Conservation (phyloP, 1,140 invertebrate genomes). For the Pseudachorutes palmiensis region DNA sequence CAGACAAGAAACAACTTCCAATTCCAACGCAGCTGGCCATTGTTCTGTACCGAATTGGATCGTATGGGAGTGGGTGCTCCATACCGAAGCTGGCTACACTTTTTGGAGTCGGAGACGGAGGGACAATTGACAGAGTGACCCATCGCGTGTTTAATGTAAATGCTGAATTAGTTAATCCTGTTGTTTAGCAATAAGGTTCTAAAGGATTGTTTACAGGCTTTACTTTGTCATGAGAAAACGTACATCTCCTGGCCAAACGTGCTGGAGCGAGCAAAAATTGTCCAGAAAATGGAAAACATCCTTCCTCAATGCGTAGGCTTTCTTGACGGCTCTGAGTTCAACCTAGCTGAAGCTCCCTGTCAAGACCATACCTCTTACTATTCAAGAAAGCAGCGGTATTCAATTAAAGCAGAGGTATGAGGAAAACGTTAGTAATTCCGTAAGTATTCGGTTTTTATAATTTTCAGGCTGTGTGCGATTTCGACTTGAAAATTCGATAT, state of each 20-base stretch:
- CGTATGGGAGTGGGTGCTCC: not conserved
- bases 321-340: constrained; percentile 19
- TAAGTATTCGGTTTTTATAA: not conserved
- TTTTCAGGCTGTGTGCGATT: constrained; percentile 21
- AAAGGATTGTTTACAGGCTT: not conserved
- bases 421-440: not conserved
- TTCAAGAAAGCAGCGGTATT: constrained; percentile 18
- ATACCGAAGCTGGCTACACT: not conserved
- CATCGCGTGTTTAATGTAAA: constrained; percentile 8
- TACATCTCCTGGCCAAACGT: constrained; percentile 13
- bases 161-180: not conserved
- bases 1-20: not conserved
- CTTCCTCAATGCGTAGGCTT: constrained; percentile 22
- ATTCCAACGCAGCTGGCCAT: not conserved
- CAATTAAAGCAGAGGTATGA: too few species aligned
- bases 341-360: constrained; percentile 14
- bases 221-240: not conserved
- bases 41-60: not conserved
- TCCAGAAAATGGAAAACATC: not conserved
- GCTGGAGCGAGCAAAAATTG: constrained; percentile 1
- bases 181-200: not conserved
- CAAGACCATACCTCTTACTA: constrained; percentile 22
- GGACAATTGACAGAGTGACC: not conserved
- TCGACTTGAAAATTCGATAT: not conserved
- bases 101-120: not conserved